Evolutionary conservation across 2,113 vertebrate genomes (phyloP).

Genomic region (Mesocricetus auratus): DNA sequence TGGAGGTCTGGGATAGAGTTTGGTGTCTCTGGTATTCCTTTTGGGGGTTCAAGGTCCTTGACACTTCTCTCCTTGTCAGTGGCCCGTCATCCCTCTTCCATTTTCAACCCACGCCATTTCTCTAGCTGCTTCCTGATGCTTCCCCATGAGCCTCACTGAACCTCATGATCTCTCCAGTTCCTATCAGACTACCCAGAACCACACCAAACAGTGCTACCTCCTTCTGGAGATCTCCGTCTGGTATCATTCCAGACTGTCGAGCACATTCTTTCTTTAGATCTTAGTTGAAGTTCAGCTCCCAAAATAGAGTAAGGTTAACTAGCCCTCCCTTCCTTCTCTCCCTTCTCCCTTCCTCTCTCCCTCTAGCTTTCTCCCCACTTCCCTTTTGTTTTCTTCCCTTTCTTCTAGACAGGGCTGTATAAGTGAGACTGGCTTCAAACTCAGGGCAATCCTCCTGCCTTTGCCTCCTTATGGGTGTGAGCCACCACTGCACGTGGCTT

Average conservation of each 20-base stretch:
- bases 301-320: not conserved
- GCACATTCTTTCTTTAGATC: not conserved
- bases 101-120: not conserved
- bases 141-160: not conserved
- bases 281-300: conserved; percentile 3
- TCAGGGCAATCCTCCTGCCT: not conserved
- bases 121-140: not conserved
- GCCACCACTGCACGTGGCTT: not conserved
- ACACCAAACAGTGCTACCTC: not conserved
- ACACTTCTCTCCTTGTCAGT: not conserved
- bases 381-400: not conserved
- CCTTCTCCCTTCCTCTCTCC: too few species aligned
- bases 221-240: not conserved
- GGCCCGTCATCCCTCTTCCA: not conserved
- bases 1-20: not conserved
- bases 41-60: not conserved
- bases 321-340: not conserved
- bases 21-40: not conserved
- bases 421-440: not conserved
- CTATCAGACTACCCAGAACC: not conserved
- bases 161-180: not conserved
- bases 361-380: not conserved
- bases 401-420: not conserved
- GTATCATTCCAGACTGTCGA: not conserved
- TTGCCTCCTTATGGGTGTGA: not conserved